phyloP scores from a whole-genome alignment of 2,797 vertebrate genomes.

The Geotrypetes seraphini region DNA sequence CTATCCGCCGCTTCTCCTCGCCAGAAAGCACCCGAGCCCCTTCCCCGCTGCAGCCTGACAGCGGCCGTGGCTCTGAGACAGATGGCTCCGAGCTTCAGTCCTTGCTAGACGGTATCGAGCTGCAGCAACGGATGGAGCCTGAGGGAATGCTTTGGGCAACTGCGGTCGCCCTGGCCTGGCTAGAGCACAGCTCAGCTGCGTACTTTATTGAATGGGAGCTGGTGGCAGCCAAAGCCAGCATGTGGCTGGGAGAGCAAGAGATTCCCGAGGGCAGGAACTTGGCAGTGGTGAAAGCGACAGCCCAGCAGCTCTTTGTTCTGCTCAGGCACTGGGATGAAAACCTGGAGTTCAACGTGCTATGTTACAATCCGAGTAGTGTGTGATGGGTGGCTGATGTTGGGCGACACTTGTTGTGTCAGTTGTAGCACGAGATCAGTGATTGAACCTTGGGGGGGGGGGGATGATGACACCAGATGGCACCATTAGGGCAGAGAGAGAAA shows the following conservation, averaged over 20 bases:
- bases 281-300: conserved; percentile 64
- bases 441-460: fast-evolving
- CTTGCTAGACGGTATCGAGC: neutral
- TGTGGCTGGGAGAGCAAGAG: conserved; percentile 74
- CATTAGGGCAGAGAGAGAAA: no score
- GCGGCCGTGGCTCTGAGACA: conserved; percentile 16
- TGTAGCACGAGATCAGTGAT: no score
- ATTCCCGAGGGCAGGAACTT: conserved; percentile 72
- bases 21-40: conserved; percentile 25
- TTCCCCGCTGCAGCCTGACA: conserved; percentile 5
- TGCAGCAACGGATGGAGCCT: conserved; percentile 31
- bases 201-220: conserved; percentile 93
- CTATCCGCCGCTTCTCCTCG: conserved; percentile 18
- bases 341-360: conserved; percentile 89
- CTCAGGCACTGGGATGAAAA: conserved; percentile 95
- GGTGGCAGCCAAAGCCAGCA: conserved; percentile 83
- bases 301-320: conserved; percentile 92
- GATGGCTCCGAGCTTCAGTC: neutral
- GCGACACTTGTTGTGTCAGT: no score
- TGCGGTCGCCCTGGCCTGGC: conserved; percentile 83
- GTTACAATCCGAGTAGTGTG: conserved; percentile 85
- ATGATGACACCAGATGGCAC: no score
- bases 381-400: conserved; percentile 14
- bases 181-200: conserved; percentile 90
- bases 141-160: conserved; percentile 87